phyloP scores from a whole-genome alignment of 1,140 invertebrate genomes.

The Pseudomyrmex concolor region DNA sequence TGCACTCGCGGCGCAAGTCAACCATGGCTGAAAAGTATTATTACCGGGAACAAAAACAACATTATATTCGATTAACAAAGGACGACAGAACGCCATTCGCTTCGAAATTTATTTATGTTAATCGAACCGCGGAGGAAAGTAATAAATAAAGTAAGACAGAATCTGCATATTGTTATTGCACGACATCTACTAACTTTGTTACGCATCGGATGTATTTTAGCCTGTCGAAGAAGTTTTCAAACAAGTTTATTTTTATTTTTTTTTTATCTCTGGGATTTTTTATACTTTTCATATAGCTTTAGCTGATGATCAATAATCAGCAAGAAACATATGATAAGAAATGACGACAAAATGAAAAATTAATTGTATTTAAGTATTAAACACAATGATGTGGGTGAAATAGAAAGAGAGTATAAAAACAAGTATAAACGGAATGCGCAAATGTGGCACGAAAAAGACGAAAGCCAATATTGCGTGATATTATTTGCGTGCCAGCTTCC shows the following conservation, averaged over 20 bases:
- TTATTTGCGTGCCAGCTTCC: conserved; percentile 9
- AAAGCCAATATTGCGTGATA: not conserved
- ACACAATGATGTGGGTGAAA: not conserved
- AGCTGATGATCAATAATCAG: not conserved
- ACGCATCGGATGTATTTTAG: not conserved
- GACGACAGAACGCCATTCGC: conserved; percentile 10
- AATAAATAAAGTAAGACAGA: conserved; percentile 31
- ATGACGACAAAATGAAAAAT: too few species aligned
- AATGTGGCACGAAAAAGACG: not conserved
- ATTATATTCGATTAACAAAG: conserved; percentile 44
- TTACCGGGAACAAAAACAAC: conserved; percentile 17
- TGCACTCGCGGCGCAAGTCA: not conserved
- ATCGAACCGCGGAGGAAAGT: not conserved
- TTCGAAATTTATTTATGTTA: conserved; percentile 17
- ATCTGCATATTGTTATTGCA: not conserved
- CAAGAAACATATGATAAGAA: too few species aligned
- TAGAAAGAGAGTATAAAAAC: not conserved
- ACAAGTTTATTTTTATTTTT: too few species aligned
- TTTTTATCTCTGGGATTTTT: too few species aligned
- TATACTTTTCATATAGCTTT: not conserved
- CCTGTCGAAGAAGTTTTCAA: not conserved
- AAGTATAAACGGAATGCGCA: not conserved
- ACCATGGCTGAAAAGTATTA: conserved; percentile 7
- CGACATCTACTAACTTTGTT: not conserved
- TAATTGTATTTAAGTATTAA: not conserved